Evolutionary conservation across 2,113 vertebrate species (phyloP).

Genomic region (Pristiophorus japonicus): DNA sequence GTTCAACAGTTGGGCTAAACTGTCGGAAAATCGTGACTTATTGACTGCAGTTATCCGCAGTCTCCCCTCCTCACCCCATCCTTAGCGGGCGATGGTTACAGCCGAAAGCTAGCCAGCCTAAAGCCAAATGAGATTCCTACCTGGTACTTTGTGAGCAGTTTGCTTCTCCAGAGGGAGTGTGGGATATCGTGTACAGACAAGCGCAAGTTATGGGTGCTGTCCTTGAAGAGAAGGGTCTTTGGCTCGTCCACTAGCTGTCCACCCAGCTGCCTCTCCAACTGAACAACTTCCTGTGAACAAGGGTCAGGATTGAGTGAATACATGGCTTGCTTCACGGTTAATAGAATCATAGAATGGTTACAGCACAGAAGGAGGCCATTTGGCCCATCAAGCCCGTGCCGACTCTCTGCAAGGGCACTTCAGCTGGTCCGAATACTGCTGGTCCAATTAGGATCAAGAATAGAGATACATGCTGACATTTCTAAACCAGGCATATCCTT

Average conservation of each 20-base stretch:
- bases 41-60: background rate
- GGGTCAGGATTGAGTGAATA: background rate
- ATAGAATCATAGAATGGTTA: too few species aligned
- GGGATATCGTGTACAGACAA: slow-evolving; percentile 82
- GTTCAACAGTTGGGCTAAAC: background rate
- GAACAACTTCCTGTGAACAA: slow-evolving; percentile 74
- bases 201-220: slow-evolving; percentile 87
- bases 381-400: too few species aligned
- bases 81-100: background rate
- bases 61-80: background rate
- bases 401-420: too few species aligned
- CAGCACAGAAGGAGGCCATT: too few species aligned
- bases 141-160: slow-evolving; percentile 89
- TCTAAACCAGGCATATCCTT: background rate
- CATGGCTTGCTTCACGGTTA: too few species aligned
- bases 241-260: slow-evolving; percentile 89
- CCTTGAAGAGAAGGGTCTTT: slow-evolving; percentile 87
- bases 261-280: slow-evolving; percentile 86
- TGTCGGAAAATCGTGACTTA: background rate
- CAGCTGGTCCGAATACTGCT: too few species aligned
- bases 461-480: background rate
- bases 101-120: background rate
- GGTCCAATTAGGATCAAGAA: background rate
- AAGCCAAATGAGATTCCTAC: slow-evolving; percentile 48
- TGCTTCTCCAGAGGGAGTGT: slow-evolving; percentile 89